phyloP scores from a whole-genome alignment of 2,797 vertebrate genomes.

The Syngnathus rostellatus region DNA sequence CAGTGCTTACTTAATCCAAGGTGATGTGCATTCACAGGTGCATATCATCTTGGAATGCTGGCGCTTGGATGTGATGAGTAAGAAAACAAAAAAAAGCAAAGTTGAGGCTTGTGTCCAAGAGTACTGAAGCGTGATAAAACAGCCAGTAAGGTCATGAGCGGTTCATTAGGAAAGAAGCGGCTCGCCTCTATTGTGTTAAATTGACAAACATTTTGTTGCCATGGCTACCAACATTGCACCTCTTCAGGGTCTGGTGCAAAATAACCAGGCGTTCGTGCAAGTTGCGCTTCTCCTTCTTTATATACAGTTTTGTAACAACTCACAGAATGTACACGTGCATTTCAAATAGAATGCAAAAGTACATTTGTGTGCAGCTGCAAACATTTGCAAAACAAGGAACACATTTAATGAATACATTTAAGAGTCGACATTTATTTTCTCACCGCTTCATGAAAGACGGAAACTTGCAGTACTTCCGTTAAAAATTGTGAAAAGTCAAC shows the following conservation, averaged over 20 bases:
- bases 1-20: not conserved
- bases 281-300: not conserved
- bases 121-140: constrained; percentile 39
- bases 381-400: not conserved
- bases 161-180: constrained; percentile 48
- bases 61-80: not conserved
- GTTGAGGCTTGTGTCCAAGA: constrained; percentile 51
- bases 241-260: not conserved
- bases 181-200: constrained; percentile 18
- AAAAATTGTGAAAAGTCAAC: constrained; percentile 1
- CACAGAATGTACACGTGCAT: not conserved
- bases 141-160: constrained; percentile 39
- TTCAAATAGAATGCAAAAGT: not conserved
- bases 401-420: not conserved
- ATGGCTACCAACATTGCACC: constrained; percentile 10
- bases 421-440: not conserved
- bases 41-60: not conserved
- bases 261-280: not conserved
- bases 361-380: not conserved
- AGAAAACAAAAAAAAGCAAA: constrained; percentile 44
- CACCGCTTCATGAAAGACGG: not conserved
- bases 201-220: constrained; percentile 19
- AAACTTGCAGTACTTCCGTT: constrained; percentile 1
- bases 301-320: not conserved
- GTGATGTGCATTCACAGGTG: not conserved